Evolutionary conservation across 2,797 vertebrate species (phyloP).

Genomic region (Philypnodon macrostomus): DNA sequence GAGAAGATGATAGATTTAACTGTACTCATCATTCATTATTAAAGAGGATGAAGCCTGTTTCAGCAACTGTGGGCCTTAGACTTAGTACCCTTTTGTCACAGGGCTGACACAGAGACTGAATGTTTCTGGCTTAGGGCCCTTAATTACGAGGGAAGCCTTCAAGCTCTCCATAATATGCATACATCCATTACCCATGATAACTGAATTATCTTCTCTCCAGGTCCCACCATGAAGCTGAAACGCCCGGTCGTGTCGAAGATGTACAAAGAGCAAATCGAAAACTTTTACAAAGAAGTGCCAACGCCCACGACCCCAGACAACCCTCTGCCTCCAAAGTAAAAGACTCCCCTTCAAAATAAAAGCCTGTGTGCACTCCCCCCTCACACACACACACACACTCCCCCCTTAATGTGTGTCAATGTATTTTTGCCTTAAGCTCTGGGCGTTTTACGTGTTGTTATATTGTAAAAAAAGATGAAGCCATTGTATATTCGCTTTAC

Average conservation of each 20-base stretch:
- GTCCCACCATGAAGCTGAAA: constrained; percentile 92
- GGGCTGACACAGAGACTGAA: no score
- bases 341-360: constrained; percentile 64
- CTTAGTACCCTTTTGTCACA: no score
- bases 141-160: no score
- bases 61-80: no score
- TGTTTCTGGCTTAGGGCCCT: no score
- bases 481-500: constrained; percentile 54
- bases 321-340: constrained; percentile 67
- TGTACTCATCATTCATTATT: no score
- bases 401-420: constrained; percentile 8
- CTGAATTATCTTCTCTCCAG: constrained; percentile 55
- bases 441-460: constrained; percentile 33
- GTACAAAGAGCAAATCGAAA: constrained; percentile 82
- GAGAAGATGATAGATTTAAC: no score
- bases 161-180: no score
- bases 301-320: constrained; percentile 77
- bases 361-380: not conserved
- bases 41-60: no score
- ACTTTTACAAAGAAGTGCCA: constrained; percentile 80
- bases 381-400: no score
- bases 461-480: constrained; percentile 45
- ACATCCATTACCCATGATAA: no score
- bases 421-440: constrained; percentile 45
- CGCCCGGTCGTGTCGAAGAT: constrained; percentile 82